Percentiles rank a stretch among this genome's conserved stretches.
These are phyloP conservation scores for Anthopleura xanthogrammica DNA, from an alignment of 92 coral and sea anemone genomes.

Conservation along the genomic window DNA sequence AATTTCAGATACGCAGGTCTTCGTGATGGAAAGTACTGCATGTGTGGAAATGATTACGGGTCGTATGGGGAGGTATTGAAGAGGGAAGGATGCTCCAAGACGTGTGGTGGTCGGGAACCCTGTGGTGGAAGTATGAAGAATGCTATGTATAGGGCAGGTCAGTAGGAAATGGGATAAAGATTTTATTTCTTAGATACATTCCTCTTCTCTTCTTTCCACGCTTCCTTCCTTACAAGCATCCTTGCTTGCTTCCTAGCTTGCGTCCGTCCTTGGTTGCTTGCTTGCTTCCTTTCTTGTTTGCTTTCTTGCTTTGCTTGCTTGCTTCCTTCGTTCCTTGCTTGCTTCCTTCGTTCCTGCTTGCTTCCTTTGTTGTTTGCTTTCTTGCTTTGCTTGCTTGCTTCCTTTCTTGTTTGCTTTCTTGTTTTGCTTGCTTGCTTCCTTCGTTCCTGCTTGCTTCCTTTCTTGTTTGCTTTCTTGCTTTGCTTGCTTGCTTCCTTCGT, in stretches of 20 bases:
- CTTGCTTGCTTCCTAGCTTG: not conserved
- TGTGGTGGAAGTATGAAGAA: constrained; percentile 58
- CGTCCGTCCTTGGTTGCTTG: no score
- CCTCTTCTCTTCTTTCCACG: no score
- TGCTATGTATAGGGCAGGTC: constrained; percentile 52
- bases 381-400: not conserved
- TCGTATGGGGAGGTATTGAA: constrained; percentile 32
- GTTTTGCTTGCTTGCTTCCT: not conserved
- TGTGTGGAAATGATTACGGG: constrained; percentile 44
- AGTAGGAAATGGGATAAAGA: not conserved
- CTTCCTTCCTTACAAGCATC: not conserved
- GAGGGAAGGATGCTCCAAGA: constrained; percentile 36
- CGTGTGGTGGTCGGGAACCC: constrained; percentile 36
- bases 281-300: no score
- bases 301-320: not conserved
- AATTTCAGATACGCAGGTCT: constrained; percentile 40
- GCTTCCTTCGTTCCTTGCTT: not conserved
- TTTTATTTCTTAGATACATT: not conserved
- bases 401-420: no score
- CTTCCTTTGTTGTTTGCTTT: not conserved
- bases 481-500: not conserved
- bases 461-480: no score
- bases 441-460: not conserved
- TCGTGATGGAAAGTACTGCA: constrained; percentile 51
- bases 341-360: not conserved